Base-by-base conservation (phyloP, 2,888 invertebrate genomes). In the Cyclophora albipunctata region DNA sequence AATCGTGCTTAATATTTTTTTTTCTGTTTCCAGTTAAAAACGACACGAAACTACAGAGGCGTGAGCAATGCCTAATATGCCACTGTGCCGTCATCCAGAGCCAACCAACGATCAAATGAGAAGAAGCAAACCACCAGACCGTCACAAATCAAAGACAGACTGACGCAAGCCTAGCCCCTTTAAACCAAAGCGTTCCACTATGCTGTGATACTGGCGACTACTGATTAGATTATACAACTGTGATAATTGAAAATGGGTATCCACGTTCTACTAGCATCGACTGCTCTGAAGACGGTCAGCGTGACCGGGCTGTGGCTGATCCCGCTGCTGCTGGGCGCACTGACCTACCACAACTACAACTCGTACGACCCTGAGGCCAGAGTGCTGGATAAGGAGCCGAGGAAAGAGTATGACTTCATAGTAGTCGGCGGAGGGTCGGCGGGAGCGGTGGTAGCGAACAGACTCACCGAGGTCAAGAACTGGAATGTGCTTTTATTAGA, bases 341-440 rank as follows among this genome's bases (percentile, higher is more conserved):
- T 95, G 7, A 93, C 94, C 0, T 95, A 93, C 69, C 93, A 94
- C 70, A 93, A 93, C 61, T 96, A 96, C 75, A 94, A 94, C 72
- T 91, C 91, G 37, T 89, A 93, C 34, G 96, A 96, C 70, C 96
- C 96, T 0, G 96, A 96, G 78, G 92, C 94, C 3, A 91, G 91
- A 46, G 92, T 95, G 0, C 84, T 92, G 54, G 93, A 96, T 67
- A 92, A 91, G 57, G 91, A 92, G 53, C 92, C 91, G 34, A 82
- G 93, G 7, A 86, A 87, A n/a, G 95, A 95, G 69, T 96, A 96
- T 73, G 96, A 96, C 72, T 96, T 96, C 69, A 89, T 96, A 34
- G 90, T 96, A 2, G 90, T 96, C 3, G 96, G 96, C 3, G 96
- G 94, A 2, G 97, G 97, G 1, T 96, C 96, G 0, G 97, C 97